Evolutionary conservation across 2,888 invertebrate species (phyloP).

Genomic region (Nyleta sp.): DNA sequence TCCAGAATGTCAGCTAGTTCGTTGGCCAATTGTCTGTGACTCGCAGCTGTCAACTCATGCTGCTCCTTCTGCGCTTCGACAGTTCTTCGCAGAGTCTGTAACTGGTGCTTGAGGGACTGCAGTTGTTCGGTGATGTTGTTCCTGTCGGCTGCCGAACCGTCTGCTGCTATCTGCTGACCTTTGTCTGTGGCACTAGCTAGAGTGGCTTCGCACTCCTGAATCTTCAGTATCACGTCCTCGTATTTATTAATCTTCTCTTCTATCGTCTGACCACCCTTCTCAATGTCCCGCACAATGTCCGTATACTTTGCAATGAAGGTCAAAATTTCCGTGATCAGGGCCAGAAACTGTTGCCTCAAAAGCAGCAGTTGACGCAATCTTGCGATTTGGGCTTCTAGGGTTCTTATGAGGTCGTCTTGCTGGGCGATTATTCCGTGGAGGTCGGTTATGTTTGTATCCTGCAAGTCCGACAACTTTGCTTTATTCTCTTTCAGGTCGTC

Average conservation of each 20-base stretch:
- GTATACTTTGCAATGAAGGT: conserved; percentile 94
- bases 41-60: conserved; percentile 93
- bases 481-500: conserved; percentile 91
- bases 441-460: conserved; percentile 90
- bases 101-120: conserved; percentile 93
- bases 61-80: conserved; percentile 94
- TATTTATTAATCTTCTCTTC: conserved; percentile 95
- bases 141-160: conserved; percentile 93
- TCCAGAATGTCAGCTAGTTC: conserved; percentile 93
- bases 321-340: conserved; percentile 93
- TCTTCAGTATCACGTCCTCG: conserved; percentile 92
- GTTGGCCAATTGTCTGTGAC: conserved; percentile 92
- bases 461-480: conserved; percentile 89
- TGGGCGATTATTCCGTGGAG: conserved; percentile 90
- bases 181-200: conserved; percentile 95
- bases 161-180: conserved; percentile 95
- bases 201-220: conserved; percentile 95
- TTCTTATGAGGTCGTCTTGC: conserved; percentile 93
- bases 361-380: conserved; percentile 90
- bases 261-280: conserved; percentile 90
- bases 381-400: conserved; percentile 93
- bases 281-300: conserved; percentile 92
- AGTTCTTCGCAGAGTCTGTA: conserved; percentile 89
- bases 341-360: conserved; percentile 94
- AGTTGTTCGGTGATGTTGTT: conserved; percentile 94